Evolutionary conservation across 2,888 invertebrate species (phyloP).

Genomic region (Drosophila subquinaria): DNA sequence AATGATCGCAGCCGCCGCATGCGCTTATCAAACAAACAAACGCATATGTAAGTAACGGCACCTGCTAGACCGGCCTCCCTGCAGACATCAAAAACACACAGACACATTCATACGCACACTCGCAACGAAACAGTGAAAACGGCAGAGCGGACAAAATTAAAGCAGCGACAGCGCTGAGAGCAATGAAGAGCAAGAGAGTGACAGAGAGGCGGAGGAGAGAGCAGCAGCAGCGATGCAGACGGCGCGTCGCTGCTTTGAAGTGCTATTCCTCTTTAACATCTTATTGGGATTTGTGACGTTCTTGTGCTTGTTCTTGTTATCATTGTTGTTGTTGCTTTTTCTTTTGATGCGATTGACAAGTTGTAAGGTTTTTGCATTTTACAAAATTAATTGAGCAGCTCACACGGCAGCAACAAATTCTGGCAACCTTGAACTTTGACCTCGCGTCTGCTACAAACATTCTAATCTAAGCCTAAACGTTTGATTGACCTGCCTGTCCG

Average conservation of each 20-base stretch:
- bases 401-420: constrained; percentile 15
- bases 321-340: constrained; percentile 11
- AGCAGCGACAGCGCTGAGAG: constrained; percentile 17
- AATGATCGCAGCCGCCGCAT: constrained; percentile 41
- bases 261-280: constrained; percentile 29
- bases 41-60: constrained; percentile 36
- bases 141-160: constrained; percentile 22
- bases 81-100: constrained; percentile 18
- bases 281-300: constrained; percentile 29
- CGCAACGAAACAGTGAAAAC: constrained; percentile 29
- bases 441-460: constrained; percentile 49
- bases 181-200: constrained; percentile 3
- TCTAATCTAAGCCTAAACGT: constrained; percentile 76
- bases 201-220: constrained; percentile 1
- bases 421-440: constrained; percentile 79
- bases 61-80: constrained; percentile 70
- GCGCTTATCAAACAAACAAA: constrained; percentile 43
- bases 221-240: constrained; percentile 21
- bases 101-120: constrained; percentile 3
- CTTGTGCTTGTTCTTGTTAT: neutral
- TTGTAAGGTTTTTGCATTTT: constrained; percentile 62
- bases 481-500: constrained; percentile 69
- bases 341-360: constrained; percentile 51
- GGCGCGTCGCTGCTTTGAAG: constrained; percentile 39
- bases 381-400: constrained; percentile 42